A percentile compares a stretch with the other conserved stretches of the same genome.
Conservation (phyloP, 2,113 vertebrate genomes). For the Rhagologus leucostigma region DNA sequence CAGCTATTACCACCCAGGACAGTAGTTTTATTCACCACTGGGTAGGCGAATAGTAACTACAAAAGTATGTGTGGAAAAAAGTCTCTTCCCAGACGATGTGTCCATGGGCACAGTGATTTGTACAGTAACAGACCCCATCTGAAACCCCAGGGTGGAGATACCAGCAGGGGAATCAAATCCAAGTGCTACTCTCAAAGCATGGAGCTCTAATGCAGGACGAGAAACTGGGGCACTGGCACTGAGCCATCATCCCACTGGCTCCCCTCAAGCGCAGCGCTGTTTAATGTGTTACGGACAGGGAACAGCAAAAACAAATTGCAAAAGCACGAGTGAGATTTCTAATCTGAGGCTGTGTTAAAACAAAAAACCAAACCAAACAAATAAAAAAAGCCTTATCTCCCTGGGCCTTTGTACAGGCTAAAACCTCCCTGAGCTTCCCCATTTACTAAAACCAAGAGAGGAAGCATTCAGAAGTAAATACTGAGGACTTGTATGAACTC, state of each 20-base stretch:
- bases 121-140: neutral
- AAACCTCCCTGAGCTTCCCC: neutral
- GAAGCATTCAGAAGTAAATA: conserved; percentile 10
- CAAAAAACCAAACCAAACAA: neutral
- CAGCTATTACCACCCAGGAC: neutral
- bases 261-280: neutral
- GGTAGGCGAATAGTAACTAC: neutral
- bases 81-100: neutral
- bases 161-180: neutral
- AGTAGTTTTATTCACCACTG: neutral
- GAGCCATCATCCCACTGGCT: neutral
- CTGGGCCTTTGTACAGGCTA: neutral
- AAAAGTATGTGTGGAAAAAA: neutral
- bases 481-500: neutral
- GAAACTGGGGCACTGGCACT: neutral
- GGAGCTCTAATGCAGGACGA: neutral
- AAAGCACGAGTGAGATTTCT: neutral
- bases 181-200: neutral
- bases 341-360: neutral
- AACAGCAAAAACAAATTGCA: neutral
- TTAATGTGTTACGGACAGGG: neutral
- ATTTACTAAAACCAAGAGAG: neutral
- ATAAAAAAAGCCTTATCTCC: neutral
- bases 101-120: neutral
- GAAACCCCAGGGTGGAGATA: neutral